Percentiles rank a stretch among this genome's conserved stretches.
phyloP scores from a whole-genome alignment of 2,888 invertebrate species.

The Eupithecia abbreviata region DNA sequence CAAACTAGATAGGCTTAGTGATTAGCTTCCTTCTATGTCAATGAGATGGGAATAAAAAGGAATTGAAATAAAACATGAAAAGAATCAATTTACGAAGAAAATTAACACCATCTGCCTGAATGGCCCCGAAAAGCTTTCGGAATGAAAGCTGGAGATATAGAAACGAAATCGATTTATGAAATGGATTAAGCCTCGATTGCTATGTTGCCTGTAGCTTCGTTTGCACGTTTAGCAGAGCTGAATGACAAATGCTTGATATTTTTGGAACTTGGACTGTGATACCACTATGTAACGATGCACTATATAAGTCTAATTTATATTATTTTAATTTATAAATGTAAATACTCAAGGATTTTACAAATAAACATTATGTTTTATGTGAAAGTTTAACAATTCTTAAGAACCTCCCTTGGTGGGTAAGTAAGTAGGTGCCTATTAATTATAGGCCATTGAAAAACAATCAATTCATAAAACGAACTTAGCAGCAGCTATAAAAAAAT shows the following conservation, averaged over 20 bases:
- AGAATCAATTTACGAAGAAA: constrained; percentile 24
- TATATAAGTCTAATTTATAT: constrained; percentile 64
- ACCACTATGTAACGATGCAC: constrained; percentile 69
- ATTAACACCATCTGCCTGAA: constrained; percentile 24
- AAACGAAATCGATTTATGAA: constrained; percentile 23
- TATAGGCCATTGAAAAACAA: neutral
- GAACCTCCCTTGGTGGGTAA: neutral
- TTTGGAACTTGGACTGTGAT: constrained; percentile 70
- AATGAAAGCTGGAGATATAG: constrained; percentile 20
- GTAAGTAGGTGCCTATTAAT: neutral
- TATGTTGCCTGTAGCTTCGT: constrained; percentile 33
- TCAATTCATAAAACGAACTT: neutral
- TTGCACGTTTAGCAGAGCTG: constrained; percentile 31
- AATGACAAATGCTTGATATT: constrained; percentile 41
- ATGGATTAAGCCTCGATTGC: constrained; percentile 23
- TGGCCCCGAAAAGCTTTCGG: constrained; percentile 15
- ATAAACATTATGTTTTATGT: constrained; percentile 50
- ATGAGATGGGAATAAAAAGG: neutral
- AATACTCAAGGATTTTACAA: constrained; percentile 66
- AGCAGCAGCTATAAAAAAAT: neutral
- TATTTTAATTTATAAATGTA: constrained; percentile 65
- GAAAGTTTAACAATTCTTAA: neutral
- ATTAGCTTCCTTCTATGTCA: neutral
- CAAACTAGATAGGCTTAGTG: neutral
- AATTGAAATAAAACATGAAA: constrained; percentile 17